phyloP scores from a whole-genome alignment of 2,113 vertebrate species.

The Coturnix japonica region DNA sequence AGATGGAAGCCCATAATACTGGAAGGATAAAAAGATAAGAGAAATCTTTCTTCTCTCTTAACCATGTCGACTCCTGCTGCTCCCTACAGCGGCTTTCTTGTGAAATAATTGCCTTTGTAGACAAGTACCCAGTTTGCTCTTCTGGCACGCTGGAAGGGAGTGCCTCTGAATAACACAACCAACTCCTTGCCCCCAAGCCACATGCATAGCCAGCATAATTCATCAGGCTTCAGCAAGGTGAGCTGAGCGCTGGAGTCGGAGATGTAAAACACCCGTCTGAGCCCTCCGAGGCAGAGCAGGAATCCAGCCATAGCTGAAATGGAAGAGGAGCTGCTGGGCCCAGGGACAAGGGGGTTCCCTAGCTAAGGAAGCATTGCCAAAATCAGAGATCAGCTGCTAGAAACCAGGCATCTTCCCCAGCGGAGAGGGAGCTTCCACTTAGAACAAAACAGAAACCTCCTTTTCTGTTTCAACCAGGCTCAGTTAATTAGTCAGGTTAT shows the following conservation, averaged over 20 bases:
- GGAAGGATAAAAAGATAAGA: not conserved
- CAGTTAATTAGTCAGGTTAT: not conserved
- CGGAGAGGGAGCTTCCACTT: not conserved
- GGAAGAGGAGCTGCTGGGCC: not conserved
- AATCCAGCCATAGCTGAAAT: not conserved
- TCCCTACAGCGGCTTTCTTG: conserved; percentile 65
- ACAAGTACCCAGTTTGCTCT: conserved; percentile 56
- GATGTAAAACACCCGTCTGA: conserved; percentile 59
- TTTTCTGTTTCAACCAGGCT: not conserved
- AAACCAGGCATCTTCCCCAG: not conserved
- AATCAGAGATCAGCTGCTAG: not conserved
- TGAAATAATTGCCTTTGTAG: conserved; percentile 69
- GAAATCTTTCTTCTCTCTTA: not conserved
- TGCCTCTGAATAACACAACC: conserved; percentile 26
- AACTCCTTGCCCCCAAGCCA: conserved; percentile 70
- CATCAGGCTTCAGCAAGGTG: conserved; percentile 16
- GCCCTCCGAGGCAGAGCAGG: conserved; percentile 42
- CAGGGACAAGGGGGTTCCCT: not conserved
- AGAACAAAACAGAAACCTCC: not conserved
- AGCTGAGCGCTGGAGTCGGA: conserved; percentile 43
- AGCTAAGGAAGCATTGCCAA: not conserved
- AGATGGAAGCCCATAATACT: fast-evolving
- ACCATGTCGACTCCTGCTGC: conserved; percentile 40
- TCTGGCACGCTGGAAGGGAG: conserved; percentile 64
- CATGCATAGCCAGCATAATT: conserved; percentile 64